Conservation (phyloP, 2,888 invertebrate genomes). For the Lobophora halterata region DNA sequence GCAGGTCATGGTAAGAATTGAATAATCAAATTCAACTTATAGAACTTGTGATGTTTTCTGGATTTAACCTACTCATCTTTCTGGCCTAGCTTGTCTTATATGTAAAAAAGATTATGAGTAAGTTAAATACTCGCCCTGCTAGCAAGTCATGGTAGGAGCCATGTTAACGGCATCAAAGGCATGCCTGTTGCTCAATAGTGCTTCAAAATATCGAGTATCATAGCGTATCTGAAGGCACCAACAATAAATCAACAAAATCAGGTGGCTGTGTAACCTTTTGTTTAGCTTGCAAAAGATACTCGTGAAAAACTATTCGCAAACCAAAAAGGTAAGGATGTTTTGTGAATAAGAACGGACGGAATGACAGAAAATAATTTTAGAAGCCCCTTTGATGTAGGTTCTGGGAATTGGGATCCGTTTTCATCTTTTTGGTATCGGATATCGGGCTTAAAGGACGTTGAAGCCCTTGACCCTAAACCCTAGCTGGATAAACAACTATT, state of each 20-base stretch:
- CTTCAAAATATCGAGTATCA: constrained; percentile 13
- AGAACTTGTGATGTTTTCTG: too few relatives aligned
- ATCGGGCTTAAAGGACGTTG: neutral
- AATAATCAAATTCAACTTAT: too few relatives aligned
- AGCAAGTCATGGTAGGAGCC: constrained; percentile 7
- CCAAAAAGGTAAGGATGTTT: neutral
- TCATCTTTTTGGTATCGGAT: neutral
- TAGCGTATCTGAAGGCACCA: constrained; percentile 3
- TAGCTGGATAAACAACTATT: too few relatives aligned
- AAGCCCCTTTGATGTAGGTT: constrained; percentile 2
- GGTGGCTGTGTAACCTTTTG: neutral
- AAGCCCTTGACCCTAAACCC: too few relatives aligned
- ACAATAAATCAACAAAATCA: constrained; percentile 9
- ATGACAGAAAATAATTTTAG: constrained; percentile 2
- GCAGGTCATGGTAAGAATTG: too few relatives aligned
- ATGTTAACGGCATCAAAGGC: constrained; percentile 2
- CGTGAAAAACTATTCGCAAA: too few relatives aligned
- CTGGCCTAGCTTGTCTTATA: too few relatives aligned
- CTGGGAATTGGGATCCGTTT: constrained; percentile 2
- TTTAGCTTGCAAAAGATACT: constrained; percentile 6
- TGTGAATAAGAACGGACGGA: neutral
- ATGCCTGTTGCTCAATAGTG: constrained; percentile 16
- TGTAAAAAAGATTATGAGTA: neutral
- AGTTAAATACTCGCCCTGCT: too few relatives aligned
- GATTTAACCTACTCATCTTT: too few relatives aligned